Conservation (phyloP, 2,797 vertebrate genomes). For the Champsocephalus esox region DNA sequence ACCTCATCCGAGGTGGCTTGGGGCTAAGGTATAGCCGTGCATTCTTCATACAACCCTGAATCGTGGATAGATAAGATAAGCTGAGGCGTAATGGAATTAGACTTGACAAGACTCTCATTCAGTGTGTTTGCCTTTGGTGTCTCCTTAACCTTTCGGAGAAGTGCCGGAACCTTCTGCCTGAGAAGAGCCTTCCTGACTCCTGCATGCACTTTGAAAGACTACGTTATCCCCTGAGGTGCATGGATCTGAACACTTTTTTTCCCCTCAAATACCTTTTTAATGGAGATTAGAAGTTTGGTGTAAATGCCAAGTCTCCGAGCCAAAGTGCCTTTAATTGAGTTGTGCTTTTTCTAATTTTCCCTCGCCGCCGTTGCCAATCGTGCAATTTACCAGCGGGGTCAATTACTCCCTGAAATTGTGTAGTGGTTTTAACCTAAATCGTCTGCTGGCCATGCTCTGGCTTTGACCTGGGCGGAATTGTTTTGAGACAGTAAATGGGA, state of each 20-base stretch:
- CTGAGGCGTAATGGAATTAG: constrained; percentile 81
- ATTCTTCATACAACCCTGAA: constrained; percentile 77
- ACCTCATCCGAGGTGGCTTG: constrained; percentile 71
- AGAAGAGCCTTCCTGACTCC: constrained; percentile 74
- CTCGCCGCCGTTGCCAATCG: constrained; percentile 78
- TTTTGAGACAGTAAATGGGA: constrained; percentile 51
- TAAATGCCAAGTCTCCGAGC: constrained; percentile 86
- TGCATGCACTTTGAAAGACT: constrained; percentile 78
- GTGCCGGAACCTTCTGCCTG: constrained; percentile 72
- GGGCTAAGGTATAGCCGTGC: constrained; percentile 66
- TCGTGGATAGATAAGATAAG: constrained; percentile 83
- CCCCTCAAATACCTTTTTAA: constrained; percentile 86
- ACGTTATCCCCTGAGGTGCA: constrained; percentile 67
- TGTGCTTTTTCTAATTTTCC: constrained; percentile 84
- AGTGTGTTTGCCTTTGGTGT: constrained; percentile 83
- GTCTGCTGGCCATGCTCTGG: constrained; percentile 69
- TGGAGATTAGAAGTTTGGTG: constrained; percentile 86
- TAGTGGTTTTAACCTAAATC: constrained; percentile 75
- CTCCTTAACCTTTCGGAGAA: constrained; percentile 84
- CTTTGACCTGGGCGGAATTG: constrained; percentile 72
- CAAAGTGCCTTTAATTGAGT: constrained; percentile 87
- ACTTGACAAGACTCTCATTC: constrained; percentile 80
- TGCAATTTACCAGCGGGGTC: constrained; percentile 82
- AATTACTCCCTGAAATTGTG: constrained; percentile 84
- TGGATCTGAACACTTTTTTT: constrained; percentile 79